Percentiles rank a stretch among this genome's conserved stretches.
Evolutionary conservation across 2,888 invertebrate species (phyloP).

Genomic region (Xestia ashworthii): DNA sequence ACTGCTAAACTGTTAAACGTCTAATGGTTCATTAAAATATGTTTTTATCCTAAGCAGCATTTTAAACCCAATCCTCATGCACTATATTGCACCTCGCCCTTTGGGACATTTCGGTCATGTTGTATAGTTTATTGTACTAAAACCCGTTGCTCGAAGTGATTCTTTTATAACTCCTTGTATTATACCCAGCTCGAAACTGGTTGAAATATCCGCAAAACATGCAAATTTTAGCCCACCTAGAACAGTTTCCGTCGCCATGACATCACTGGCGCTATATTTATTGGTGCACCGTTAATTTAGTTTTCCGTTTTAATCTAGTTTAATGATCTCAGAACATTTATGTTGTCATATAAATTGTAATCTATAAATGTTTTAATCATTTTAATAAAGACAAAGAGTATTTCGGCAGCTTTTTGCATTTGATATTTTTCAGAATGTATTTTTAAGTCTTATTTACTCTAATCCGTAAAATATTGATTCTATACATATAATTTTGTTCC

Average conservation of each 20-base stretch:
- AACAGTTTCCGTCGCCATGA: conserved; percentile 58
- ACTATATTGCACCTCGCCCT: background rate
- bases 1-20: no score
- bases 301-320: conserved; percentile 64
- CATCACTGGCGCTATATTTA: conserved; percentile 61
- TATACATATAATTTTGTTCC: background rate
- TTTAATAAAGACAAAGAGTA: background rate
- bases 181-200: conserved; percentile 13
- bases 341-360: conserved; percentile 46
- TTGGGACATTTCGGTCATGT: background rate
- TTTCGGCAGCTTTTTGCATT: background rate
- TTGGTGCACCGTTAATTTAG: conserved; percentile 55
- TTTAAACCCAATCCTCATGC: background rate
- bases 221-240: conserved; percentile 49
- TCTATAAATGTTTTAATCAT: conserved; percentile 28
- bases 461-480: background rate
- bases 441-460: background rate
- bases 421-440: background rate
- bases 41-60: background rate
- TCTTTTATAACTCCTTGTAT: conserved; percentile 15
- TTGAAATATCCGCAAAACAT: conserved; percentile 57
- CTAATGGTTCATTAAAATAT: background rate
- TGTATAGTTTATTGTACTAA: background rate
- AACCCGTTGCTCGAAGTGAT: background rate
- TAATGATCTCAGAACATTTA: conserved; percentile 43